phyloP scores from a whole-genome alignment of 1,140 invertebrate genomes.

The Scaptomyza hsui region DNA sequence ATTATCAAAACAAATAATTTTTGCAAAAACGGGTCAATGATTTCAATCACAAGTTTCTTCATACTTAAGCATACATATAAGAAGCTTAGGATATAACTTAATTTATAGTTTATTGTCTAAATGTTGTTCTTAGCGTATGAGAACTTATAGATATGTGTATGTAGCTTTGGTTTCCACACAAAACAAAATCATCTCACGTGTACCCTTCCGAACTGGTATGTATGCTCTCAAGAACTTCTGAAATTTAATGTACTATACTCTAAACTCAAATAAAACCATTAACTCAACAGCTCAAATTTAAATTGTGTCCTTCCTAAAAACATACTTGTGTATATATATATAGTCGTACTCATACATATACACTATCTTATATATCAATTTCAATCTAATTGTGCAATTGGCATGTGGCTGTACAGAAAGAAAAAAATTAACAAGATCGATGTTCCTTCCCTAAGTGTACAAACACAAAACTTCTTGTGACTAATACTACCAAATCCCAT shows the following conservation, averaged over 20 bases:
- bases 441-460: conserved; percentile 38
- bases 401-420: conserved; percentile 70
- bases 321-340: conserved; percentile 70
- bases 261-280: conserved; percentile 1
- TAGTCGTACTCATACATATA: conserved; percentile 38
- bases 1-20: too few species aligned
- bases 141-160: conserved; percentile 31
- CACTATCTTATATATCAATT: conserved; percentile 39
- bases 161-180: conserved; percentile 54
- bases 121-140: conserved; percentile 30
- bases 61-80: too few species aligned
- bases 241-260: conserved; percentile 35
- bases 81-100: too few species aligned
- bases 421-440: conserved; percentile 46
- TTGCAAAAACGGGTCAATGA: too few species aligned
- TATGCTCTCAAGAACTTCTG: conserved; percentile 68
- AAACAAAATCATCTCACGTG: conserved; percentile 70
- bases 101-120: conserved; percentile 11
- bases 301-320: conserved; percentile 26
- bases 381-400: conserved; percentile 78
- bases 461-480: not conserved
- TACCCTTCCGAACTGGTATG: conserved; percentile 78
- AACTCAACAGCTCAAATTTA: conserved; percentile 13
- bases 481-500: not conserved
- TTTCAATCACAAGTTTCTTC: too few species aligned